Evolutionary conservation across 2,113 vertebrate genomes (phyloP).

Genomic region (Calyptommatus sinebrachiatus): DNA sequence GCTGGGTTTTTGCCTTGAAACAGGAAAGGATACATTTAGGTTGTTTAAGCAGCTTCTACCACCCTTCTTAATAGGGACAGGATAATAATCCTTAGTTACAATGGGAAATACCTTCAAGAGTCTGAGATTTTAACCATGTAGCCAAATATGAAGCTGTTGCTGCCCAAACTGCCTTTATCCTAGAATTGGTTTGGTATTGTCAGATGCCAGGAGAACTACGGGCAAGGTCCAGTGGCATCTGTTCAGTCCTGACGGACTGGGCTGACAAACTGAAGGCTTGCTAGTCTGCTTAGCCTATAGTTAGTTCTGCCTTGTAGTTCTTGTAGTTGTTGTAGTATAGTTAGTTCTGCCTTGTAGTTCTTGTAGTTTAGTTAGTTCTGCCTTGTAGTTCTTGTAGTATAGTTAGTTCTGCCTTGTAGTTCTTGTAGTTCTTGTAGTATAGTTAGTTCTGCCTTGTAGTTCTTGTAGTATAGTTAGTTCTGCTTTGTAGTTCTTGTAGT

Average conservation of each 20-base stretch:
- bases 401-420: not conserved
- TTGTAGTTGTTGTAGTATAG: too few species aligned
- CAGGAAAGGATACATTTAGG: not conserved
- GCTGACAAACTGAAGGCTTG: not conserved
- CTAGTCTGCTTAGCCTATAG: not conserved
- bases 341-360: not conserved
- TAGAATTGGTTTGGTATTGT: not conserved
- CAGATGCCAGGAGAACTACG: not conserved
- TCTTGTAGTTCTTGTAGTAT: too few species aligned
- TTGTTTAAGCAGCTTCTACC: too few species aligned
- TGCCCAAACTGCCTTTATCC: not conserved
- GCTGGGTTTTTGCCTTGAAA: not conserved
- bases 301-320: not conserved
- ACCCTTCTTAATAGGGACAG: too few species aligned
- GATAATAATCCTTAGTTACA: too few species aligned
- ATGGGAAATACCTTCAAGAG: too few species aligned
- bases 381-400: too few species aligned
- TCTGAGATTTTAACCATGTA: too few species aligned
- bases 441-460: not conserved
- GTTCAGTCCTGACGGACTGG: not conserved
- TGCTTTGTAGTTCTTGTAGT: too few species aligned
- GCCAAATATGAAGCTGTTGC: not conserved
- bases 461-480: too few species aligned
- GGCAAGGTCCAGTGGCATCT: not conserved
- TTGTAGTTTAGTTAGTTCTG: too few species aligned